These are phyloP conservation scores for Pemphredon lugubris DNA, from an alignment of 2,888 invertebrate species.

Conservation along the genomic window DNA sequence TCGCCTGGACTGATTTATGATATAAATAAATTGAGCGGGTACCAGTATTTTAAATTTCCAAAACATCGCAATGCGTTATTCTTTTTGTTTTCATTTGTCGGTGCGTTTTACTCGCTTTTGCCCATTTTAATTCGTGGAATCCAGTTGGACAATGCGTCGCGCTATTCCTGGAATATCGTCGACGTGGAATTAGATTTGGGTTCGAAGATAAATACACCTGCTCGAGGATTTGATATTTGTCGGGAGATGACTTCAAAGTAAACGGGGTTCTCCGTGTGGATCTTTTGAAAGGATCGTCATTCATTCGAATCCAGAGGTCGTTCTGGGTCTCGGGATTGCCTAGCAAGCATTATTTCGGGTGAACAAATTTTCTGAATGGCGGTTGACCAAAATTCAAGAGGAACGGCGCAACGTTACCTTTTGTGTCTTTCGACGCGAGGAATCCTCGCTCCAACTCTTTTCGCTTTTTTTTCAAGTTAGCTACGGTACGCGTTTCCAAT, in stretches of 20 bases:
- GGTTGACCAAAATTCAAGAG: neutral
- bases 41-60: neutral
- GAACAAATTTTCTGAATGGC: conserved; percentile 26
- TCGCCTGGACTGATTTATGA: conserved; percentile 18
- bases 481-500: no score
- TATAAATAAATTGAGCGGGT: conserved; percentile 14
- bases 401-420: neutral
- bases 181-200: conserved; percentile 14
- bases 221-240: conserved; percentile 33
- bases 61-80: neutral
- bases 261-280: neutral
- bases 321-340: no score
- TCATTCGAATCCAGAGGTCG: conserved; percentile 8
- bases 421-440: no score
- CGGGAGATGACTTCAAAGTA: conserved; percentile 12
- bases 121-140: neutral
- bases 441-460: no score
- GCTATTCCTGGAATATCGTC: no score
- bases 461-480: neutral
- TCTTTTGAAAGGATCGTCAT: conserved; percentile 3
- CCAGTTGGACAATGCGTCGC: no score
- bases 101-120: no score
- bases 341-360: conserved; percentile 12
- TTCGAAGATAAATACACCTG: conserved; percentile 38
- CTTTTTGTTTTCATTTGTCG: neutral